Base-by-base conservation (phyloP, 2,797 vertebrate species). In the Prionace glauca region DNA sequence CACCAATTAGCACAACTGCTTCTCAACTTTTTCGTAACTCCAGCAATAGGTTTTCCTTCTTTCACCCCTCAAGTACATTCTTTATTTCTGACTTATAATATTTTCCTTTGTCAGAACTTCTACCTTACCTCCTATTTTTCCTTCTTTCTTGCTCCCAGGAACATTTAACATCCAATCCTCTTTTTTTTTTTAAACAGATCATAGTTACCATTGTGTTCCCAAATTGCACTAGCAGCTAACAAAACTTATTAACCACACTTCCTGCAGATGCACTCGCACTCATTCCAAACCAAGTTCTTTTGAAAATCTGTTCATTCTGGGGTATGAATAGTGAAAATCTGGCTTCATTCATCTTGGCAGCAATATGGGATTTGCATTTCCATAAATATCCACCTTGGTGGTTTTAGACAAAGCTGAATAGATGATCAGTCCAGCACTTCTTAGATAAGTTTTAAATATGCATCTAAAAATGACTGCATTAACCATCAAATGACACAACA, bases 281-380 rank as follows among this genome's bases (percentile, higher is more conserved):
- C 18, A 74, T 11, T 41, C 79, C 1, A 41, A 84, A 84, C 16
- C 79, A 84, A 84, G 14, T 90, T 91, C 45, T 32, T 91, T 91
- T 91, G 0, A 56, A 95, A 56, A 74, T 50, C 41, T 94, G 92
- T 72, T 94, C 69, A 74, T 56, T 74, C 2, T 20, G 32, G 41
- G 69, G 45, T 87, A 91, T 95, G 79, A 95, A 96, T 96, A 84
- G 95, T 96, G 94, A 95, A 95, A 56, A 94, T 62, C 36, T 45
- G 86, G 81, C 84, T 96, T 96, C 96, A 96, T 96, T 96, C 96
- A 96, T 96, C 96, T 96, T 96, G 93, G 95, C 96, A 96, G 88
- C 95, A 90, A 20, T 87, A 96, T 67, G 96, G 96, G 96, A 95
- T 91, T 95, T 88, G 62, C 60, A 65, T 26, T 95, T 69, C 96